A percentile compares a stretch with the other conserved stretches of the same genome.
These are phyloP conservation scores for Synanthedon myopaeformis DNA, from an alignment of 2,888 invertebrate species.

Conservation along the genomic window DNA sequence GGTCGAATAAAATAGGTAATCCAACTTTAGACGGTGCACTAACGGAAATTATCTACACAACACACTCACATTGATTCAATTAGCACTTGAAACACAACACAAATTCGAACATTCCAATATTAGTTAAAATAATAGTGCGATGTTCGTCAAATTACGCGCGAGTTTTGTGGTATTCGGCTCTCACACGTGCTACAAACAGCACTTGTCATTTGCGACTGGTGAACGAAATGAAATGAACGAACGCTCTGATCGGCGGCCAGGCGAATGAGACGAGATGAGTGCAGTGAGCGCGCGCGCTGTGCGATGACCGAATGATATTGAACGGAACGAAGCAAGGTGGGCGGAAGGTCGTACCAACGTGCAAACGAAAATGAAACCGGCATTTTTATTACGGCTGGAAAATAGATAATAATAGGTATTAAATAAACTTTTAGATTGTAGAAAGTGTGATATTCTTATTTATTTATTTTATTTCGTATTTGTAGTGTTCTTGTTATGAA, in stretches of 20 bases:
- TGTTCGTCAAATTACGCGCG: conserved; percentile 33
- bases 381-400: too few species aligned
- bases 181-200: conserved; percentile 24
- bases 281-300: conserved; percentile 3
- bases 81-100: conserved; percentile 30
- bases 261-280: conserved; percentile 19
- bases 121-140: conserved; percentile 25
- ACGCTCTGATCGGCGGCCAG: conserved; percentile 8
- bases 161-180: conserved; percentile 14
- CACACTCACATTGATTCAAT: conserved; percentile 35
- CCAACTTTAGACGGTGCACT: conserved; percentile 40
- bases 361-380: too few species aligned
- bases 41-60: conserved; percentile 41
- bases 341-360: neutral
- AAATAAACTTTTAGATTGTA: too few species aligned
- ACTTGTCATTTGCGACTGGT: conserved; percentile 56
- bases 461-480: too few species aligned
- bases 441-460: too few species aligned
- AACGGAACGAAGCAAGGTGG: neutral
- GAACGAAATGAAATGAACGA: conserved; percentile 23
- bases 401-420: too few species aligned
- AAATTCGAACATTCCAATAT: conserved; percentile 31
- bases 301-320: conserved; percentile 27
- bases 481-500: too few species aligned
- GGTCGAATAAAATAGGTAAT: conserved; percentile 28